Base-by-base conservation (phyloP, 1,140 invertebrate species). In the Rhyacophila brunnea region DNA sequence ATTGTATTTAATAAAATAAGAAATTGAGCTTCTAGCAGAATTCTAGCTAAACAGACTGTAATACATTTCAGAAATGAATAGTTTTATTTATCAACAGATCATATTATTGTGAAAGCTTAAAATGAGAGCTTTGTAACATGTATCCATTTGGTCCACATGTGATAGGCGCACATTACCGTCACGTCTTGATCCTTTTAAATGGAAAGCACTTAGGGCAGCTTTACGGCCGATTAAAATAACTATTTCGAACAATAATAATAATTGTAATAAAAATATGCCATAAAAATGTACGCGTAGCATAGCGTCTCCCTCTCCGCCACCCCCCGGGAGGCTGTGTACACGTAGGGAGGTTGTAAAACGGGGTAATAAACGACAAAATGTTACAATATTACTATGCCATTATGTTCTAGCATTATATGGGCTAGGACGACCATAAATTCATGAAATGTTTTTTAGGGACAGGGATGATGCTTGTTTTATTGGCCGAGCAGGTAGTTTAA, bases 301-400 rank as follows among this genome's bases (percentile, higher is more conserved):
- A 7, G 6, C 38, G 11, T 14, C 1, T 23, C 38, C 10, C 38
- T 32, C 15, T 11, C 32, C 49, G 23, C 23, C 11, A 38, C n/a
- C 19, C 13, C n/a, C 7, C 13, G 35, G 17, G 17, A 11, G 36
- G 18, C 6, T 20, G 34, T 14, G 1, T 9, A 13, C 14, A 5
- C 40, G 35, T 14, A 46, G 44, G 58, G 54, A 49, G 62, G 58
- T 44, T 65, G 58, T 65, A 65, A 65, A 60, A 61, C 58, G 53
- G 58, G 46, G 62, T 45, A 60, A 61, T 65, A 65, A 65, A 65
- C 58, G 54, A 60, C 58, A 65, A 65, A 65, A 65, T 65, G 62
- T 43, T 65, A 65, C 58, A 65, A 60, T 58, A 65, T 58, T 65
- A 58, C 62, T 58, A 48, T 54, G 62, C 50, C 58, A 65, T 65